Evolutionary conservation across 2,888 invertebrate species (phyloP).

Genomic region (Trypoxylon attenuatum): DNA sequence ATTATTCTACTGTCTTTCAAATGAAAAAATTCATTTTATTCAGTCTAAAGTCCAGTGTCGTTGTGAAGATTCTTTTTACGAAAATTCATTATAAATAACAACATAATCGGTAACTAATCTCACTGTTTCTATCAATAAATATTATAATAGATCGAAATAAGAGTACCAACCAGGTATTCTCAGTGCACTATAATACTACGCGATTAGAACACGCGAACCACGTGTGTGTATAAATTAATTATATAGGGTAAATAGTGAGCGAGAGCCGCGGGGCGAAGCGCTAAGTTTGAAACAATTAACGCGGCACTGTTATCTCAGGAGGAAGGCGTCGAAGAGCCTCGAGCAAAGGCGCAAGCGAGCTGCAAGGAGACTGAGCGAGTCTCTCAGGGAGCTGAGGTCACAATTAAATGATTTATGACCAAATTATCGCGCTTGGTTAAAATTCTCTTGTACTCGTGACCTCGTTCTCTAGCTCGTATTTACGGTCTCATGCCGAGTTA

Average conservation of each 20-base stretch:
- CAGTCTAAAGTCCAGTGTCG: too few species aligned
- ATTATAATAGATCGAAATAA: too few species aligned
- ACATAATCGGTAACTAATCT: too few species aligned
- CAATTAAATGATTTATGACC: constrained; percentile 59
- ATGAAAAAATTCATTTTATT: too few species aligned
- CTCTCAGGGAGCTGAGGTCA: constrained; percentile 32
- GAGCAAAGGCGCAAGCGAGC: constrained; percentile 10
- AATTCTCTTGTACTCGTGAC: constrained; percentile 23
- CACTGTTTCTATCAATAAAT: too few species aligned
- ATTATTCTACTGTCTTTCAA: too few species aligned
- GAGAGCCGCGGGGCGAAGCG: constrained; percentile 43
- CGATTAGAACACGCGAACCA: constrained; percentile 38
- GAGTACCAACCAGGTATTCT: too few species aligned
- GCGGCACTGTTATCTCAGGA: constrained; percentile 61
- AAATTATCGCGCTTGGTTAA: constrained; percentile 48
- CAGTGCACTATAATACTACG: constrained; percentile 25
- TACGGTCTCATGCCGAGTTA: too few species aligned
- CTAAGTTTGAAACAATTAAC: constrained; percentile 67
- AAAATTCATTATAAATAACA: too few species aligned
- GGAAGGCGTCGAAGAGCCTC: constrained; percentile 32
- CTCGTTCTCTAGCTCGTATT: constrained; percentile 12
- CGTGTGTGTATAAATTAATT: constrained; percentile 59
- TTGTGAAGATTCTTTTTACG: too few species aligned
- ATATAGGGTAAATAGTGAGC: constrained; percentile 55
- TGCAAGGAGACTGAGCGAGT: background rate